These are phyloP conservation scores for Poecilia gillii DNA, from an alignment of 2,797 vertebrate species.

Conservation along the genomic window DNA sequence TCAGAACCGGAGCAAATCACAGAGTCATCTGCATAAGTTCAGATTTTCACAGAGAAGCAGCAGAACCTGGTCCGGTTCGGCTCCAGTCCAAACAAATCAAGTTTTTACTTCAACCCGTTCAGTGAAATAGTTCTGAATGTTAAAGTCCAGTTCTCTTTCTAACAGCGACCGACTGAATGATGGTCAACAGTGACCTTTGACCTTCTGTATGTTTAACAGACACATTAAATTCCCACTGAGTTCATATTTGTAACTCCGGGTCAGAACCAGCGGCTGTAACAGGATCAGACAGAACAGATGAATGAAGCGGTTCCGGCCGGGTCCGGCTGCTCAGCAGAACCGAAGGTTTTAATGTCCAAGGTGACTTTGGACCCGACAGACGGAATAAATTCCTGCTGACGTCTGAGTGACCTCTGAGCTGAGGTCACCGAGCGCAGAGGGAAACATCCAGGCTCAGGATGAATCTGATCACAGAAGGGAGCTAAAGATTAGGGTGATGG, in stretches of 20 bases:
- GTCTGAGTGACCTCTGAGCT: too few relatives aligned
- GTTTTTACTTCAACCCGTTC: background rate
- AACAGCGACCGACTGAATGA: background rate
- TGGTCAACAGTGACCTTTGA: background rate
- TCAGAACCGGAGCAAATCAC: background rate
- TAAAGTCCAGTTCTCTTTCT: background rate
- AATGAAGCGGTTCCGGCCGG: background rate
- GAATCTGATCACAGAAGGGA: background rate
- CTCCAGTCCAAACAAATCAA: too few relatives aligned
- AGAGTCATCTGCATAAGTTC: background rate
- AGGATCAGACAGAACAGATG: background rate
- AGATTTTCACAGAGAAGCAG: background rate
- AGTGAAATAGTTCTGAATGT: background rate
- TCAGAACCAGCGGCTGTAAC: background rate
- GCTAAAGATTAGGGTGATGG: background rate
- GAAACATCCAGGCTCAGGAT: background rate
- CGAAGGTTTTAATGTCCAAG: background rate
- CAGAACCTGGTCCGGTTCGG: background rate
- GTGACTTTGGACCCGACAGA: slow-evolving; percentile 18
- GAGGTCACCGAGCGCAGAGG: background rate
- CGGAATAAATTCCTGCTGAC: background rate
- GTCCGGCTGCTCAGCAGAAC: background rate
- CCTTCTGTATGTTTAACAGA: background rate
- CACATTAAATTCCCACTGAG: background rate
- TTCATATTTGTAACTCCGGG: background rate